Conservation (phyloP, 1,140 invertebrate genomes). For the Sminthurides bifidus region DNA sequence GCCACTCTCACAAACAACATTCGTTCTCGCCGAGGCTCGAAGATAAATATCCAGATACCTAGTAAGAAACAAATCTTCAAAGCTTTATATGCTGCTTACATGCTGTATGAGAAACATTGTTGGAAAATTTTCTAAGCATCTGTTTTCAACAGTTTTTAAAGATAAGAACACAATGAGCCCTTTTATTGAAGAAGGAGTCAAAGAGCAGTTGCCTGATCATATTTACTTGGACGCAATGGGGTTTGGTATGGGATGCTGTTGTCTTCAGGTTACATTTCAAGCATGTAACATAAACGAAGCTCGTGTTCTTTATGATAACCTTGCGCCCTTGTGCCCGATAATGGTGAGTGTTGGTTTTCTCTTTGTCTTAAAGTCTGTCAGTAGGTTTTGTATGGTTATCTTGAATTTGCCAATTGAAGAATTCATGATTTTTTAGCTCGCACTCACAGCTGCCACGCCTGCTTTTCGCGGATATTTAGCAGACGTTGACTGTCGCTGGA, state of each 20-base stretch:
- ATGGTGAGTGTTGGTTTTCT: conserved; percentile 52
- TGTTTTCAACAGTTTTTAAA: conserved; percentile 57
- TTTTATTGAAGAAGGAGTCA: conserved; percentile 53
- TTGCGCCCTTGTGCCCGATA: conserved; percentile 93
- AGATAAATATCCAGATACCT: conserved; percentile 92
- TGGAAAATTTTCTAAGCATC: neutral
- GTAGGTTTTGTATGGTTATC: neutral
- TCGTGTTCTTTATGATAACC: conserved; percentile 88
- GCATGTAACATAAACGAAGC: conserved; percentile 96
- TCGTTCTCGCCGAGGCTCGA: conserved; percentile 73
- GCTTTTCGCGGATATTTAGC: conserved; percentile 84
- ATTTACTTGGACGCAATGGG: conserved; percentile 98
- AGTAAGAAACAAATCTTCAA: conserved; percentile 45
- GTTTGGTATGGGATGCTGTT: conserved; percentile 98
- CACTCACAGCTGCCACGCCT: conserved; percentile 90
- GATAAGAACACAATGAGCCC: conserved; percentile 67
- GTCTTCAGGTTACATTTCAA: conserved; percentile 90
- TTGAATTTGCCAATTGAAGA: neutral
- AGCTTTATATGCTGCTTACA: neutral
- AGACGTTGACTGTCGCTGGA: conserved; percentile 94
- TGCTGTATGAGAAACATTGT: neutral
- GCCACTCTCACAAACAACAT: conserved; percentile 91
- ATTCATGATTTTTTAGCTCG: conserved; percentile 51
- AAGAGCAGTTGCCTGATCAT: conserved; percentile 52
- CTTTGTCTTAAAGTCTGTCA: neutral